Evolutionary conservation across 2,888 invertebrate genomes (phyloP).

Genomic region (Panopea generosa): DNA sequence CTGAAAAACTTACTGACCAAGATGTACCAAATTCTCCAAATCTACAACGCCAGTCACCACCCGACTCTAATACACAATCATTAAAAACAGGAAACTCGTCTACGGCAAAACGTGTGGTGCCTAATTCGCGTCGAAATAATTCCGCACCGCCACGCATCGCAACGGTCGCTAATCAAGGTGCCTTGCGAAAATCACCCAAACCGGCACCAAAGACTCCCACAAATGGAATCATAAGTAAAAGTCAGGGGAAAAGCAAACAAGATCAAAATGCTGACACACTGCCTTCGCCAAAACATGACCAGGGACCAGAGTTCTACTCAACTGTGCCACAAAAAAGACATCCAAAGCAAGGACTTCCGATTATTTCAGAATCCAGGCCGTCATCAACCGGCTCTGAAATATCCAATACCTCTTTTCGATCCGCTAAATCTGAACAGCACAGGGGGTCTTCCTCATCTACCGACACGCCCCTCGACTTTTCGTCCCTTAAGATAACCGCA

Average conservation of each 20-base stretch:
- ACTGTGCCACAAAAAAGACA: constrained; percentile 54
- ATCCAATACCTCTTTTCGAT: constrained; percentile 36
- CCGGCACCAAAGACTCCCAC: constrained; percentile 19
- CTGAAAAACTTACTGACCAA: constrained; percentile 44
- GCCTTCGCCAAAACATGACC: constrained; percentile 23
- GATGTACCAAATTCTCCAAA: constrained; percentile 61
- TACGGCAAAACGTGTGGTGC: constrained; percentile 64
- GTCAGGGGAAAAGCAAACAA: constrained; percentile 23
- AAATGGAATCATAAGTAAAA: constrained; percentile 6
- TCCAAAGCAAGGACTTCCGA: constrained; percentile 52
- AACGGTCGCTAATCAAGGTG: constrained; percentile 74
- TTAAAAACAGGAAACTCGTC: constrained; percentile 38
- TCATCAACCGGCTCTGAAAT: constrained; percentile 42
- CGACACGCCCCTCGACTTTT: constrained; percentile 61
- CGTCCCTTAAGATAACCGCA: constrained; percentile 60
- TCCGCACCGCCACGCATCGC: constrained; percentile 80
- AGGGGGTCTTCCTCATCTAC: constrained; percentile 50
- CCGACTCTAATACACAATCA: constrained; percentile 53
- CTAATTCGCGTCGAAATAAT: constrained; percentile 67
- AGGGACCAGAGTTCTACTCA: constrained; percentile 55
- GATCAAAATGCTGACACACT: constrained; percentile 35
- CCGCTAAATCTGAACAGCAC: constrained; percentile 32
- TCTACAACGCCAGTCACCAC: constrained; percentile 62
- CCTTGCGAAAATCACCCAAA: constrained; percentile 40
- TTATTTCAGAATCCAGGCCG: constrained; percentile 53